Evolutionary conservation across 2,888 invertebrate species (phyloP).

Genomic region (Parapristionchus giblindavisi): DNA sequence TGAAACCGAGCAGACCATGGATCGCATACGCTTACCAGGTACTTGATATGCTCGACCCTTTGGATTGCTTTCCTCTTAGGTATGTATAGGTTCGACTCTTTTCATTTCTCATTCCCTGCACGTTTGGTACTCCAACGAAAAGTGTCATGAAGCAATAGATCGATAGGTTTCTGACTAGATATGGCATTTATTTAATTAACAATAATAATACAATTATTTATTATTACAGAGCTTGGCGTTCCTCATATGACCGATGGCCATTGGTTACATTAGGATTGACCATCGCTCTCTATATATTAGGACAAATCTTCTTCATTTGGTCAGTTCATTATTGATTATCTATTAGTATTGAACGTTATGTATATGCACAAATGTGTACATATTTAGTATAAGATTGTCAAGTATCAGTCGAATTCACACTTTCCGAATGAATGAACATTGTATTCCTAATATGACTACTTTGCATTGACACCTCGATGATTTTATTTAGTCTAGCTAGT

Average conservation of each 20-base stretch:
- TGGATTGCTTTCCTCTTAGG: constrained; percentile 23
- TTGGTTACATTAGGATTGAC: constrained; percentile 14
- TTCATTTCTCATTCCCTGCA: too few species aligned
- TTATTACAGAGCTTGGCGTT: constrained; percentile 36
- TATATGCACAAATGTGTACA: background rate
- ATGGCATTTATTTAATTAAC: background rate
- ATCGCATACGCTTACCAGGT: constrained; percentile 26
- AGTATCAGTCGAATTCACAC: background rate
- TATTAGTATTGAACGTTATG: background rate
- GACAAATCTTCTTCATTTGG: constrained; percentile 37
- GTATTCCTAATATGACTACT: too few species aligned
- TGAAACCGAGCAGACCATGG: background rate
- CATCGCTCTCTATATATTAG: constrained; percentile 11
- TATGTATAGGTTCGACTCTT: background rate
- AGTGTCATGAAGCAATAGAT: background rate
- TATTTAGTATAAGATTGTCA: background rate
- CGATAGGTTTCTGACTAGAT: background rate
- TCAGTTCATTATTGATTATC: background rate
- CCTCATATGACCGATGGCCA: constrained; percentile 11
- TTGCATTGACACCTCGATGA: too few species aligned
- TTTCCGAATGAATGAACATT: too few species aligned
- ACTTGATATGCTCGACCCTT: constrained; percentile 13
- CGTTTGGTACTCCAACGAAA: background rate
- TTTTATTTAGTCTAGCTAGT: too few species aligned
- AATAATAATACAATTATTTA: background rate